These are phyloP conservation scores for Etia nguti DNA, from an alignment of 2,113 vertebrate genomes.

Conservation along the genomic window DNA sequence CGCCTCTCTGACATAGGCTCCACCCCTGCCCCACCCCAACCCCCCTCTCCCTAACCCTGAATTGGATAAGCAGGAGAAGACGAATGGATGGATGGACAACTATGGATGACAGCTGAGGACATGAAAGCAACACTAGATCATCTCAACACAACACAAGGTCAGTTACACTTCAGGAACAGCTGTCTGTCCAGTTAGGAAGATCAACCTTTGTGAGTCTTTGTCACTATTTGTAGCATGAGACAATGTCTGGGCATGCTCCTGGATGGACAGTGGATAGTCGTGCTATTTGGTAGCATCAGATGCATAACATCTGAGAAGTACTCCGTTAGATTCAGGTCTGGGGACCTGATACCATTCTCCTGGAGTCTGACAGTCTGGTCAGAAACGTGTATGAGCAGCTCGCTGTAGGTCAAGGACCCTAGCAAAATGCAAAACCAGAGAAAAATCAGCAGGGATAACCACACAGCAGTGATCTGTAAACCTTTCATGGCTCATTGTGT, in stretches of 20 bases:
- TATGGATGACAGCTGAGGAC: background rate
- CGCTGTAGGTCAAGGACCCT: background rate
- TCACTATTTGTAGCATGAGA: background rate
- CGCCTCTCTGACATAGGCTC: too few relatives aligned
- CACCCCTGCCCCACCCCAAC: too few relatives aligned
- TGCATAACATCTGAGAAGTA: background rate
- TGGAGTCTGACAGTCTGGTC: background rate
- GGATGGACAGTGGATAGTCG: background rate
- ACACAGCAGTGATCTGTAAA: accelerated
- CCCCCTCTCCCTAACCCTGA: too few relatives aligned
- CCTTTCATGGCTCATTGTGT: background rate
- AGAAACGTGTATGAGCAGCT: background rate
- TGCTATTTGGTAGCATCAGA: background rate
- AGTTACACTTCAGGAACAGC: background rate
- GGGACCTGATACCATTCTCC: accelerated
- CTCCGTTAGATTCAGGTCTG: background rate
- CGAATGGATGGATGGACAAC: background rate
- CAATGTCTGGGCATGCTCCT: background rate
- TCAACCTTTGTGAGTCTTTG: background rate
- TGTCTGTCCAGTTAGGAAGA: background rate
- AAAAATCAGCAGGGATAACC: background rate
- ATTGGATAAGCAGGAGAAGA: background rate
- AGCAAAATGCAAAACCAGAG: background rate
- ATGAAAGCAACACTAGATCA: background rate
- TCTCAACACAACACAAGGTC: background rate